Conservation (phyloP, 1,140 invertebrate genomes). For the Solenopsis invicta region DNA sequence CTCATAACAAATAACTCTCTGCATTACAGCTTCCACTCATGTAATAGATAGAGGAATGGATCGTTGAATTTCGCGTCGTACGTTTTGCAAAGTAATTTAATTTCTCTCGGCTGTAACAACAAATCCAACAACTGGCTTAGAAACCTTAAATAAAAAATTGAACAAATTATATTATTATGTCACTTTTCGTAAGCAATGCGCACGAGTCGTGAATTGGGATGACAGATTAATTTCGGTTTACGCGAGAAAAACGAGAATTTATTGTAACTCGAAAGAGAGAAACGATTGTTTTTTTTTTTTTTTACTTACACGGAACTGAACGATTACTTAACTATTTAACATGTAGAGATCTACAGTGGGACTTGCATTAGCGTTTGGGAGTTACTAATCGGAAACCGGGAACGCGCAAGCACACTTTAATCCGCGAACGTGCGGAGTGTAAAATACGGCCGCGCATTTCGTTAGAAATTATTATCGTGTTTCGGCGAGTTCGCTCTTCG, state of each 20-base stretch:
- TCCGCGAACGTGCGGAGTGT: slow-evolving; percentile 30
- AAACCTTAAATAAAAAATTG: not conserved
- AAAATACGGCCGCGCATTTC: slow-evolving; percentile 27
- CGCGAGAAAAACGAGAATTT: not conserved
- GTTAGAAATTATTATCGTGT: slow-evolving; percentile 52
- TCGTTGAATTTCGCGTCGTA: not conserved
- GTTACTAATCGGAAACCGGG: slow-evolving; percentile 12
- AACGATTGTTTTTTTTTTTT: not conserved
- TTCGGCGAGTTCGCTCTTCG: not conserved
- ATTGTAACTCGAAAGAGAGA: not conserved
- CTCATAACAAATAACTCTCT: not conserved
- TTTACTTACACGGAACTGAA: not conserved
- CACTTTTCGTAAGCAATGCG: too few species aligned
- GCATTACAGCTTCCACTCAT: not conserved
- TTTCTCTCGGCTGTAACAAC: not conserved
- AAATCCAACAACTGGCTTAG: not conserved
- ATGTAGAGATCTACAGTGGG: not conserved
- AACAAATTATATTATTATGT: not conserved
- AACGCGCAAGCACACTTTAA: not conserved
- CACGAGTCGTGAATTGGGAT: not conserved
- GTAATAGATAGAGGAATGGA: not conserved
- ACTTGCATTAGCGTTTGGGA: slow-evolving; percentile 13
- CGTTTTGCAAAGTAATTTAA: not conserved
- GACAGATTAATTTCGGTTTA: not conserved
- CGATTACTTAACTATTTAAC: slow-evolving; percentile 4